A percentile compares a stretch with the other conserved stretches of the same genome.
Conservation (phyloP, 35 echinoderm and acorn worm species). For the Anneissia japonica region DNA sequence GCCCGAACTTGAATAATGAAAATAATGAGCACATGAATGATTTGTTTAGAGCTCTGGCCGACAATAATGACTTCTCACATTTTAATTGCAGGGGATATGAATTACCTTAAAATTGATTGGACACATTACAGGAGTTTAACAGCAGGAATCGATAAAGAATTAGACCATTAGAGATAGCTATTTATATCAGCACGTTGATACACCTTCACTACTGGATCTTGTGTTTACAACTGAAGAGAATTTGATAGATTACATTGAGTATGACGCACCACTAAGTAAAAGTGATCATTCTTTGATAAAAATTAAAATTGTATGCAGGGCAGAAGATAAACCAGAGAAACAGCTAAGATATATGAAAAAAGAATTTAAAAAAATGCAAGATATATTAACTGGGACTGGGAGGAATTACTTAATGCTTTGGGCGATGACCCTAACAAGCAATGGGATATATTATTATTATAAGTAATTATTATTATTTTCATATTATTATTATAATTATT, state of each 20-base stretch:
- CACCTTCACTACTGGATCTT: not conserved
- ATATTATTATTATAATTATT: no score
- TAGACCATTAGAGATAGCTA: conserved; percentile 12
- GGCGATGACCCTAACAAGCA: no score
- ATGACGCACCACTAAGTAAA: conserved; percentile 18
- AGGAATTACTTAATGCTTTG: no score
- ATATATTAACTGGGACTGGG: no score
- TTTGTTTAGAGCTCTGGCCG: not conserved
- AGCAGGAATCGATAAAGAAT: not conserved
- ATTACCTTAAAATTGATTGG: conserved; percentile 6
- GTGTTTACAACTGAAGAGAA: not conserved
- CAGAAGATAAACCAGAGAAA: no score
- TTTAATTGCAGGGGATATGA: not conserved
- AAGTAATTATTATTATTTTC: no score
- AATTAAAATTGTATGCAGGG: no score
- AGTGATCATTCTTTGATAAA: conserved; percentile 12
- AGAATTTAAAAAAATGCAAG: no score
- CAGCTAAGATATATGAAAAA: no score
- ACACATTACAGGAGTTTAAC: not conserved
- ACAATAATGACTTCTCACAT: not conserved
- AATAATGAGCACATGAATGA: not conserved
- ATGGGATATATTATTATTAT: no score
- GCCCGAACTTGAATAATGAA: conserved; percentile 5
- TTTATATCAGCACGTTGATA: not conserved
- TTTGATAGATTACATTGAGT: conserved; percentile 2